Conservation (phyloP, 2,888 invertebrate genomes). For the Axea sp. region DNA sequence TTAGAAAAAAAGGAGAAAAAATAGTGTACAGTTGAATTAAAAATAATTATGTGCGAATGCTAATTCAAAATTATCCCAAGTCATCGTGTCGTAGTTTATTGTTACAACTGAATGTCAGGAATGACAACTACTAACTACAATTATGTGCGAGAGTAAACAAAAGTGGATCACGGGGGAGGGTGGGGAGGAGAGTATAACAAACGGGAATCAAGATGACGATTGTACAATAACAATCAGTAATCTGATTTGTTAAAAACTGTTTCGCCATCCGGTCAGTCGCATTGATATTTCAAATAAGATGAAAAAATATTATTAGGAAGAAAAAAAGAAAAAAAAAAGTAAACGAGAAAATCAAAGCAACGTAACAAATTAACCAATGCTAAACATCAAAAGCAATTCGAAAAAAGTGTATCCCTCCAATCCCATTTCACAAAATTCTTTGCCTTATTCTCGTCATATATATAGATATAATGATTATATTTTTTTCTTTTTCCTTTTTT, state of each 20-base stretch:
- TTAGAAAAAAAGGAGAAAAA: slow-evolving; percentile 48
- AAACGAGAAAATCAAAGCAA: slow-evolving; percentile 12
- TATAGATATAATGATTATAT: slow-evolving; percentile 44
- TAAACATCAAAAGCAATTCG: slow-evolving; percentile 14
- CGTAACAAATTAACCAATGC: slow-evolving; percentile 19
- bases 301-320: neutral
- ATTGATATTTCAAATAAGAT: neutral
- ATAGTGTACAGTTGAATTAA: slow-evolving; percentile 44
- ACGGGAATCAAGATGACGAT: slow-evolving; percentile 23
- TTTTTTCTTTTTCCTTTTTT: slow-evolving; percentile 21
- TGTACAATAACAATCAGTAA: slow-evolving; percentile 28
- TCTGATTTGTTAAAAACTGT: slow-evolving; percentile 21
- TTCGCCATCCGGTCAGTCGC: slow-evolving; percentile 12
- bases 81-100: slow-evolving; percentile 18
- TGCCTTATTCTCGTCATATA: slow-evolving; percentile 27
- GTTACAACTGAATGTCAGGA: slow-evolving; percentile 46
- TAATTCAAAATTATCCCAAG: slow-evolving; percentile 36
- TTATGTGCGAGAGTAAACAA: slow-evolving; percentile 45
- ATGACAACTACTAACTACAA: slow-evolving; percentile 45
- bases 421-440: slow-evolving; percentile 44
- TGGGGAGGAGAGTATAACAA: slow-evolving; percentile 23
- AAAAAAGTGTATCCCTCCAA: slow-evolving; percentile 45
- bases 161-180: slow-evolving; percentile 6
- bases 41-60: slow-evolving; percentile 49
- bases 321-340: slow-evolving; percentile 13